Base-by-base conservation (phyloP, 2,888 invertebrate species). In the Lottia scabra region DNA sequence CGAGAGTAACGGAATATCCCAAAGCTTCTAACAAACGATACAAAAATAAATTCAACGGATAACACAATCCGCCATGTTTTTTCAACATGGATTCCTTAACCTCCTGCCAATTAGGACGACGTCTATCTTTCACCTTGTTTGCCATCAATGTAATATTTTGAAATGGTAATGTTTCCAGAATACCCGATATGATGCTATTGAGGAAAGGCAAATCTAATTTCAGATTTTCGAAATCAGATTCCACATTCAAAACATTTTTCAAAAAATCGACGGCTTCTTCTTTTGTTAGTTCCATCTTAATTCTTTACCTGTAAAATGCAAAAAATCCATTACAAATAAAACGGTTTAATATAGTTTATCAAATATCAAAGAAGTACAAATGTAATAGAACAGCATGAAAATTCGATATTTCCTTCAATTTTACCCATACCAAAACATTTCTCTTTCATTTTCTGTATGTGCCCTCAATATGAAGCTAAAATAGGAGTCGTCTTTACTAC, bases 201-300 rank as follows among this genome's bases (percentile, higher is more conserved):
- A 78, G 72, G 15, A 80, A 70, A 13, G 16, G 19, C 43, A 68
- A 70, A 65, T 72, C 65, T n/a, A 30, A 68, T 1, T 56, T 15
- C 27, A 77, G 44, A 45, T 68, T 71, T 5, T 68, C 44, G 0
- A 12, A 10, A 45, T 74, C 68, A 15, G 68, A 70, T 15, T 44
- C 19, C 8, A 80, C 26, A 6, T 72, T 45, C 45, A 76, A 65
- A 23, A 68, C 63, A 16, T 68, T 65, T 16, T 73, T 63, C 1
- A 78, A 48, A 26, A 77, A 77, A n/a, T 27, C 15, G 2, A 75
- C 23, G 6, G 77, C 73, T 65, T 80, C 80, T 62, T 75, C 68
- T 65, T 67, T 72, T 23, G 75, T 72, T 64, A 79, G 75, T 73
- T 77, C 74, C 13, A 56, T 68, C 43, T 38, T 38, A 38, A 30